Conservation (phyloP, 2,113 vertebrate species). For the Camelus bactrianus region DNA sequence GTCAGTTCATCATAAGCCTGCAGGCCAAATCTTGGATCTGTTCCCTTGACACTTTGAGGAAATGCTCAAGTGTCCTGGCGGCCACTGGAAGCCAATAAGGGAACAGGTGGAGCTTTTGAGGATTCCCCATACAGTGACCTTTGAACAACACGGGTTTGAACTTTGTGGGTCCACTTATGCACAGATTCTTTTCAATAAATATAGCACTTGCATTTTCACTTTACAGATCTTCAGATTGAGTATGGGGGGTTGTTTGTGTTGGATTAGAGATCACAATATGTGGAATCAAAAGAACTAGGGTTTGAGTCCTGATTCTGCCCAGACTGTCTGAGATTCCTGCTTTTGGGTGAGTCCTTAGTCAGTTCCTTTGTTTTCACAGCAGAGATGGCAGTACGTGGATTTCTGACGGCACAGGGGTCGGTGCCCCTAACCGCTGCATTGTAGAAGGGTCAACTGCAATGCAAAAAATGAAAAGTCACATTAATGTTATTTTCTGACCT, state of each 20-base stretch:
- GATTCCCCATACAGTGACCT: background rate
- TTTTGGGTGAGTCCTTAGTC: no score
- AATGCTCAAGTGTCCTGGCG: background rate
- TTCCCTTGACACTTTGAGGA: background rate
- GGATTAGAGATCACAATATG: background rate
- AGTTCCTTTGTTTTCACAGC: no score
- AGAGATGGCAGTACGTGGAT: no score
- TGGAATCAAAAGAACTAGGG: no score
- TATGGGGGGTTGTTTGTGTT: background rate
- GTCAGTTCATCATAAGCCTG: background rate
- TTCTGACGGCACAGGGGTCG: no score
- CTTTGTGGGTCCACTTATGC: background rate
- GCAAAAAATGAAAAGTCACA: background rate
- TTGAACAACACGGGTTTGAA: background rate
- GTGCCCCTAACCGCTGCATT: no score
- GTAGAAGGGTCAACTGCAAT: background rate
- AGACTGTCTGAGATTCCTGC: no score
- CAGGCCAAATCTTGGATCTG: background rate
- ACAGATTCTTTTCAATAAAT: background rate
- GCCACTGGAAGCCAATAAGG: background rate
- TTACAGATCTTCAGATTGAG: background rate
- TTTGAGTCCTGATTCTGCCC: no score
- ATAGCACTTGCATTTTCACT: background rate
- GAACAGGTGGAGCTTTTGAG: background rate
- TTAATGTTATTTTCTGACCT: background rate